Percentiles rank a stretch among this genome's conserved stretches.
phyloP scores from a whole-genome alignment of 2,888 invertebrate genomes.

The Synergus gifuensis region DNA sequence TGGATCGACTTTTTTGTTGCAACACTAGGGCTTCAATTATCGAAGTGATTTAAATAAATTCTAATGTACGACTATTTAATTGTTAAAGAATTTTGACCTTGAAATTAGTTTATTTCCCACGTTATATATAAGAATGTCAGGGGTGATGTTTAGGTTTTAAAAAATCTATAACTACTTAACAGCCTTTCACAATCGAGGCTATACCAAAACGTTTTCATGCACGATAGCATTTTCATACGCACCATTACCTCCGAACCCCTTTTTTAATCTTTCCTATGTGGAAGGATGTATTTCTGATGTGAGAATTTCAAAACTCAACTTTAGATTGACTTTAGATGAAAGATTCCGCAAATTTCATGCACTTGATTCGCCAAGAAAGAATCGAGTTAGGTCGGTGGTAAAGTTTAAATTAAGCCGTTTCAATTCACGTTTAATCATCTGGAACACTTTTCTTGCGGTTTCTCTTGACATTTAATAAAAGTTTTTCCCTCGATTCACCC shows the following conservation, averaged over 20 bases:
- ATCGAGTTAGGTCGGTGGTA: neutral
- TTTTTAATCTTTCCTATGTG: constrained; percentile 34
- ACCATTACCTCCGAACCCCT: constrained; percentile 56
- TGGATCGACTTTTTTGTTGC: neutral
- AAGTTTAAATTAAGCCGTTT: neutral
- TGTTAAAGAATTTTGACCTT: neutral
- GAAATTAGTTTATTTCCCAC: neutral
- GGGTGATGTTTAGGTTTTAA: neutral
- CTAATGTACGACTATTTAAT: no score
- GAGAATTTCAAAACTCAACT: constrained; percentile 13
- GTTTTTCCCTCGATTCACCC: neutral
- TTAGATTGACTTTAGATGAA: neutral
- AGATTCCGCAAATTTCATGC: neutral
- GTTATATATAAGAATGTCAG: neutral
- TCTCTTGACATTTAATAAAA: neutral
- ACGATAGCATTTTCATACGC: constrained; percentile 49
- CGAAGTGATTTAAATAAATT: constrained; percentile 9
- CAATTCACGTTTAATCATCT: neutral
- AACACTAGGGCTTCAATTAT: constrained; percentile 1
- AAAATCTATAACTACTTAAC: constrained; percentile 24
- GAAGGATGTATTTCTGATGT: constrained; percentile 50
- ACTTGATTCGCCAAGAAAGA: neutral
- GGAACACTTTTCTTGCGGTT: neutral
- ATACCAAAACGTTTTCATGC: constrained; percentile 44
- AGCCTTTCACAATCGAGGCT: constrained; percentile 19